Conservation (phyloP, 2,113 vertebrate species). For the Numida meleagris region DNA sequence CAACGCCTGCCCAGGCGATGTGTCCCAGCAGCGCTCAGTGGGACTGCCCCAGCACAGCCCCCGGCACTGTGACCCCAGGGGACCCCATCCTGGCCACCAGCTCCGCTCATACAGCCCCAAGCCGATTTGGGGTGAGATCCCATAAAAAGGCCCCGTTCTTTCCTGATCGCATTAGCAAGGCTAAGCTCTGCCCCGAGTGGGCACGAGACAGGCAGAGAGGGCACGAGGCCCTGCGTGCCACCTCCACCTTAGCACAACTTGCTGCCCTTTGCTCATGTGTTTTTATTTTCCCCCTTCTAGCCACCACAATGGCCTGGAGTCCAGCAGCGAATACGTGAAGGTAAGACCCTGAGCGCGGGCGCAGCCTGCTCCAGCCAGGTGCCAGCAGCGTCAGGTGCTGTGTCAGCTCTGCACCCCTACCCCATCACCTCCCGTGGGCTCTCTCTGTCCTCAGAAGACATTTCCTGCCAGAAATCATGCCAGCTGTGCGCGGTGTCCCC, state of each 20-base stretch:
- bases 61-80: neutral
- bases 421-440: neutral
- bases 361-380: neutral
- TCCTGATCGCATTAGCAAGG: slow-evolving; percentile 48
- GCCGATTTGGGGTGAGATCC: slow-evolving; percentile 37
- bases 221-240: neutral
- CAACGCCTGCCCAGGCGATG: neutral
- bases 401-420: neutral
- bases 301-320: slow-evolving; percentile 63
- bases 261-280: neutral
- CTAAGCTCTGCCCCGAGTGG: neutral
- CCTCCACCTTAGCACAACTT: fast-evolving
- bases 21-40: slow-evolving; percentile 2
- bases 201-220: neutral
- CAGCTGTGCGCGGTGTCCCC: fast-evolving
- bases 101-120: neutral
- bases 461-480: neutral
- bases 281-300: slow-evolving; percentile 55
- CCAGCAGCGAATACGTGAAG: slow-evolving; percentile 80
- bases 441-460: neutral
- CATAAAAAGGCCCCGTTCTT: slow-evolving; percentile 37
- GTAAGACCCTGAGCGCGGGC: slow-evolving; percentile 29
- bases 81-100: neutral
- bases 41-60: neutral
- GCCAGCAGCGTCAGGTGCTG: fast-evolving